Evolutionary conservation across 2,113 vertebrate species (phyloP), one percentile per base, ranked within the genome.

Genomic region (Leptobrachium leishanense): DNA sequence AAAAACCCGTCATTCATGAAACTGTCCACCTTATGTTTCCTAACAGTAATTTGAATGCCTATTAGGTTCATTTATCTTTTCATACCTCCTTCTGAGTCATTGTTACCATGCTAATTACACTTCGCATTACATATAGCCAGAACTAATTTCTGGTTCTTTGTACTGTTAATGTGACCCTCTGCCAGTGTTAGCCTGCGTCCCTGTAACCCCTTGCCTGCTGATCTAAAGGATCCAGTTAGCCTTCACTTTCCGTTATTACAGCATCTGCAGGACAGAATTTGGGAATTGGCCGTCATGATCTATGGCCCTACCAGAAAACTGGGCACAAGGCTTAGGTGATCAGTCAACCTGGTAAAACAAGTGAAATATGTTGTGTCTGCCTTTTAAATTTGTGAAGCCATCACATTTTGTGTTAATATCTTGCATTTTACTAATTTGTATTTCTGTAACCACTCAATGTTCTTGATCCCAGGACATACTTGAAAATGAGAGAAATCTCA

Each of bases 121-220:
- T 59, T 39, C 44, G 13, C 71, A 79, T 43, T 81, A 46, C 78
- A 68, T 46, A 81, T 74, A 74, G 65, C 78, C 72, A 74, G 71
- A 81, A 74, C 71, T 81, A 81, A 81, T 81, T 81, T 81, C 71
- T 81, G 31, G 39, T 62, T 40, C 68, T 74, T 81, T 81, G 78
- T 81, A 46, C 71, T 81, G 78, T 31, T 81, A 81, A 81, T 81
- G 78, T 81, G 78, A 81, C 78, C 78, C 78, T 81, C 78, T 81
- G 78, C 78, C 78, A 74, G 78, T 71, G 78, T 81, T 81, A 81
- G 64, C 68, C 50, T 42, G 44, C 11, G 68, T 67, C 46, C 64
- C 57, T 15, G 31, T 50, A 79, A 66, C 40, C 13, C 64, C 66
- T 57, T 68, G 43, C 55, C 13, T 66, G 46, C 15, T 41, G 54